These are phyloP conservation scores for Eclectus roratus DNA, from an alignment of 2,113 vertebrate genomes.

Conservation along the genomic window DNA sequence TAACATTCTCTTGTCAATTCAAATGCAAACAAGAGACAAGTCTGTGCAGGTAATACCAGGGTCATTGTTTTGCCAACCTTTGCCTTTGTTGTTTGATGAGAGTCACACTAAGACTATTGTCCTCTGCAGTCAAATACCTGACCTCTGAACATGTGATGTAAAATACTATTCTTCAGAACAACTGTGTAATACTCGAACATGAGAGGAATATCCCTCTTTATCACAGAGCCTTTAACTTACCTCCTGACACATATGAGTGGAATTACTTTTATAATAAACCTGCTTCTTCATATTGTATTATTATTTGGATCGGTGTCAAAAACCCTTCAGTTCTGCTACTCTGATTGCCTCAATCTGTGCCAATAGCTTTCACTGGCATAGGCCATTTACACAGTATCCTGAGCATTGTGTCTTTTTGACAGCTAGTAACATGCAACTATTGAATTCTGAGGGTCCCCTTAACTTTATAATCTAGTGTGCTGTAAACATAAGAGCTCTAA, in stretches of 20 bases:
- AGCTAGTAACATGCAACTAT: neutral
- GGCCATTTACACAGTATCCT: neutral
- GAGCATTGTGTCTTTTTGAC: neutral
- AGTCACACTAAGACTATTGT: neutral
- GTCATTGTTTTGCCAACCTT: neutral
- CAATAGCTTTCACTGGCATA: neutral
- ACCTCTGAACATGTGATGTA: neutral
- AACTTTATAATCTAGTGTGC: neutral
- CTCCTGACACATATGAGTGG: neutral
- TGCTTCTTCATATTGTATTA: neutral
- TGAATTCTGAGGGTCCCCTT: neutral
- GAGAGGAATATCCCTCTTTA: neutral
- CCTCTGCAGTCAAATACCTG: neutral
- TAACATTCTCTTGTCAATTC: neutral
- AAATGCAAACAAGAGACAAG: neutral
- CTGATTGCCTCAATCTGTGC: neutral
- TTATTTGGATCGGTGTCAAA: neutral
- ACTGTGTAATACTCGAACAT: neutral
- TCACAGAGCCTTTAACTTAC: neutral
- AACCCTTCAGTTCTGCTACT: neutral
- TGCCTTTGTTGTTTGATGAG: neutral
- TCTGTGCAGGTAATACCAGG: neutral
- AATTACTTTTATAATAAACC: neutral
- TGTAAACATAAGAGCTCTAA: neutral
- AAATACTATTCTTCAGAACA: neutral